Base-by-base conservation (phyloP, 2,797 vertebrate genomes). In the Florisuga fusca region DNA sequence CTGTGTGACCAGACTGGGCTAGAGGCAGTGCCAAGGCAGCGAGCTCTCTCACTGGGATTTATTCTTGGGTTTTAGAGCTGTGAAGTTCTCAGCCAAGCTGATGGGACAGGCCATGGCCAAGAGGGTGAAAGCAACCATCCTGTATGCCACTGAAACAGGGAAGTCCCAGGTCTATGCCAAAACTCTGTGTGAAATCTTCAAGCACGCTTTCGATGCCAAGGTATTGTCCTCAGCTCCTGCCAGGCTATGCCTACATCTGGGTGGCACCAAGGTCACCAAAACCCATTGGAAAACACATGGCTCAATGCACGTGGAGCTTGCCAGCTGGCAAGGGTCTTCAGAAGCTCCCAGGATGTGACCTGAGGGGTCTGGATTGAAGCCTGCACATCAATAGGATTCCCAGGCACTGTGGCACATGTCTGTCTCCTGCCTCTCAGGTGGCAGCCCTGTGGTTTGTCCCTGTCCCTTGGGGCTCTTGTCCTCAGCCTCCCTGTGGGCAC, bases 41-140 rank as follows among this genome's bases (percentile, higher is more conserved):
- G 16, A 21, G 29, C 27, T 84, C 13, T 54, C 33, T 92, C 19
- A 95, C 10, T 1, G 5, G 72, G 79, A 50, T 59, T 76, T 87
- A 27, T 53, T 96, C 76, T 83, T 93, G 20, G 23, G 84, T 55
- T 22, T 33, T 95, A 99, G 99, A 96, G 99, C 99, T 31, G 99
- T 99, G 87, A 99, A 99, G 97, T 99, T 99, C 97, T 99, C 99
- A 0, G 99, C 99, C 84, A 99, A 99, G 95, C 98, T 99, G 94
- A 99, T 99, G 99, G 99, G 99, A 12, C 99, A 99, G 72, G 99
- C 99, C 48, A 99, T 99, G 99, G 99, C 99, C 58, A 99, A 99
- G 98, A 98, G 99, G 90, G 99, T 99, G 83, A 99, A 99, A 96
- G 99, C 99, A 3, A 99, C 99, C 93, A 99, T 99, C 90, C 98